Conservation (phyloP, 2,888 invertebrate genomes). For the Rhyacophila evoluta region DNA sequence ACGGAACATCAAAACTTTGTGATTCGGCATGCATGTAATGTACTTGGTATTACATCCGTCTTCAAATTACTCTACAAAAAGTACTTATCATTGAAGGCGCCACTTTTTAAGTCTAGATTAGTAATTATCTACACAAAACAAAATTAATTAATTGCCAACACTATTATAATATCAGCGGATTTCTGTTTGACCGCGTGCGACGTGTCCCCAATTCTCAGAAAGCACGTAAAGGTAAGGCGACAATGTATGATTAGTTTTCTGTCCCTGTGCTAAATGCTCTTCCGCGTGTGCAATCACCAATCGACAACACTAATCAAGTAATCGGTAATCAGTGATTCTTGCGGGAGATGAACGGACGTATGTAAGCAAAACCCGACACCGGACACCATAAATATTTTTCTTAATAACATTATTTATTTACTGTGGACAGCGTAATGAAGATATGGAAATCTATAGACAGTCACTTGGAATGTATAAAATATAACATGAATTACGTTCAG, state of each 20-base stretch:
- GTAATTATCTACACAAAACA: no score
- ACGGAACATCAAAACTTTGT: no score
- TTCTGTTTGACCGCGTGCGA: not conserved
- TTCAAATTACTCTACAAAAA: no score
- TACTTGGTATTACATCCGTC: no score
- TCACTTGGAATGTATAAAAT: no score
- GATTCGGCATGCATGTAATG: no score
- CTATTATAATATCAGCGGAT: not conserved
- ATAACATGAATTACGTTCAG: no score
- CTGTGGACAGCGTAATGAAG: not conserved
- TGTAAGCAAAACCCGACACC: not conserved
- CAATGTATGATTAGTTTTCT: constrained; percentile 6
- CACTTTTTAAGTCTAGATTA: no score
- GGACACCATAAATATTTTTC: not conserved
- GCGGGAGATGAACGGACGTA: not conserved
- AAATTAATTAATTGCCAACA: no score
- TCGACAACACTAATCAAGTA: not conserved
- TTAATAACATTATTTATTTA: not conserved
- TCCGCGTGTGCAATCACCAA: constrained; percentile 15
- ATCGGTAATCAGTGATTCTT: not conserved
- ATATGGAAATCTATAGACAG: no score
- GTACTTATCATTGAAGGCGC: no score
- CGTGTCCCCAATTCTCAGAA: not conserved
- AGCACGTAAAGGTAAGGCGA: constrained; percentile 13
- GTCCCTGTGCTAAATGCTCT: constrained; percentile 12